Evolutionary conservation across 2,113 vertebrate genomes (phyloP).

Genomic region (Micronycteris hirsuta): DNA sequence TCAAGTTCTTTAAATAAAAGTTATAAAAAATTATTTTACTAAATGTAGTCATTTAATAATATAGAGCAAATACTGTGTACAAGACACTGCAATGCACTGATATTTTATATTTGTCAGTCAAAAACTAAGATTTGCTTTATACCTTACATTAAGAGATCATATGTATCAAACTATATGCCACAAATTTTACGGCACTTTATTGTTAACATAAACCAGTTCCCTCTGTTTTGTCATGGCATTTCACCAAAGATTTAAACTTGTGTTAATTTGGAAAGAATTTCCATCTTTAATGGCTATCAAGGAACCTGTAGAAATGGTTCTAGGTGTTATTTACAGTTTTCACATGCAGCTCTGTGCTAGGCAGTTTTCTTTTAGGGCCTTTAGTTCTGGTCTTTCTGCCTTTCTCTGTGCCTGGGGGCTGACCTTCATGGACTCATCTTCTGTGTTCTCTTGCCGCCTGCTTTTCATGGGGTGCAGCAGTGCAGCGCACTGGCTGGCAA

Average conservation of each 20-base stretch:
- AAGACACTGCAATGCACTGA: neutral
- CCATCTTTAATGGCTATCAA: neutral
- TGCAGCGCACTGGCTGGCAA: neutral
- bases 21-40: neutral
- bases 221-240: neutral
- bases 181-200: neutral
- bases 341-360: neutral
- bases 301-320: neutral
- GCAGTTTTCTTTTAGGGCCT: neutral
- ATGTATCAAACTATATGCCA: neutral
- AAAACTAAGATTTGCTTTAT: neutral
- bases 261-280: constrained; percentile 22
- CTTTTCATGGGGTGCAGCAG: neutral
- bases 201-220: neutral
- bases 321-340: neutral
- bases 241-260: neutral
- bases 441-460: neutral
- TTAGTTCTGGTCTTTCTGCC: neutral
- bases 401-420: neutral
- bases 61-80: neutral
- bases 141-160: neutral
- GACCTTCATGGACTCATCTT: neutral
- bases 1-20: constrained; percentile 3
- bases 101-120: neutral
- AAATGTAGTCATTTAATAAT: neutral